Evolutionary conservation across 2,113 vertebrate species (phyloP).

Genomic region (Lepus europaeus): DNA sequence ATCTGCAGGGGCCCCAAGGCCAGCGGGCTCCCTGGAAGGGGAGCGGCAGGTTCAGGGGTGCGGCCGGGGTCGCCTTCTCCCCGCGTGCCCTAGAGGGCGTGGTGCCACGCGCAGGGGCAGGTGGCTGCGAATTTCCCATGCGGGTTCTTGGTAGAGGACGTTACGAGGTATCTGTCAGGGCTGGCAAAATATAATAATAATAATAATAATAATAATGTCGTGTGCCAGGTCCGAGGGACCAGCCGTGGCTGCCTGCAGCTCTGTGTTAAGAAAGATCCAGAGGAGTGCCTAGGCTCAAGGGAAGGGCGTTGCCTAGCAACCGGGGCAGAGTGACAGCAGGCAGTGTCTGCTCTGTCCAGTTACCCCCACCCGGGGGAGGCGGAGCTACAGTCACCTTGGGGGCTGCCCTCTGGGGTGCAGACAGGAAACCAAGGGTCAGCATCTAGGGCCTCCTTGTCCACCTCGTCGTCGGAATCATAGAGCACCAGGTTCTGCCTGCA

Average conservation of each 20-base stretch:
- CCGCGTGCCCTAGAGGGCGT: not conserved
- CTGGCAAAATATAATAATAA: not conserved
- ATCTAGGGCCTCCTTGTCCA: slow-evolving; percentile 52
- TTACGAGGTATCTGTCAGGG: not conserved
- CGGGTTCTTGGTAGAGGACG: not conserved
- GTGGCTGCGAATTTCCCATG: not conserved
- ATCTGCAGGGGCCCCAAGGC: slow-evolving; percentile 43
- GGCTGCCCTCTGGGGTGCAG: slow-evolving; percentile 53
- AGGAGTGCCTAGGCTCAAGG: not conserved
- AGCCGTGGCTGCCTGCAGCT: not conserved
- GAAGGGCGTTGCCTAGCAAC: not conserved
- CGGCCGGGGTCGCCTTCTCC: not conserved
- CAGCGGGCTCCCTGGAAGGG: slow-evolving; percentile 71
- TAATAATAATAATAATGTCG: not conserved
- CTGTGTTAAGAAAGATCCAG: slow-evolving; percentile 37
- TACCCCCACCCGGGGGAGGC: not conserved
- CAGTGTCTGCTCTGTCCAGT: no score
- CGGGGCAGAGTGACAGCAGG: not conserved
- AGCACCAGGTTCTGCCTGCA: slow-evolving; percentile 76
- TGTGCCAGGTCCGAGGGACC: not conserved
- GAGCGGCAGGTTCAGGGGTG: not conserved
- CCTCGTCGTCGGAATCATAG: slow-evolving; percentile 72
- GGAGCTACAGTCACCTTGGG: slow-evolving; percentile 70
- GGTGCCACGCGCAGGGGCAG: not conserved
- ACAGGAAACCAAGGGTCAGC: slow-evolving; percentile 80